Evolutionary conservation across 2,113 vertebrate genomes (phyloP).

Genomic region (Vanacampus margaritifer): DNA sequence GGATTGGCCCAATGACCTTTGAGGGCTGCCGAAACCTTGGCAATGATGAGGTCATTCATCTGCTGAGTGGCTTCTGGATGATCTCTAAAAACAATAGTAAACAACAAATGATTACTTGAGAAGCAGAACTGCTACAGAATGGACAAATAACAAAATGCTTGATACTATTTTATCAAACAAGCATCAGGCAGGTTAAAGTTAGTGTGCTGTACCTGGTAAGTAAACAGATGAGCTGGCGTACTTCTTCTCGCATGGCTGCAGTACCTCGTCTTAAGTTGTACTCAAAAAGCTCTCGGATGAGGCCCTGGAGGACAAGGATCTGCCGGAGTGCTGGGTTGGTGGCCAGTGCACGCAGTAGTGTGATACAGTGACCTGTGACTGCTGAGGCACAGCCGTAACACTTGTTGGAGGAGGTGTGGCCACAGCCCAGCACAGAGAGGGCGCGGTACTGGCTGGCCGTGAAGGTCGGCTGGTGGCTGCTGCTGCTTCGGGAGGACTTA

Average conservation of each 20-base stretch:
- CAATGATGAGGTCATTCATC: conserved; percentile 97
- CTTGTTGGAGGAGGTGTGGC: conserved; percentile 94
- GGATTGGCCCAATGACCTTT: conserved; percentile 99
- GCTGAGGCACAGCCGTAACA: conserved; percentile 97
- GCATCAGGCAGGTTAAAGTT: neutral
- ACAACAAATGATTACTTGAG: neutral
- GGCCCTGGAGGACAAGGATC: conserved; percentile 94
- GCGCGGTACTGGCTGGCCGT: conserved; percentile 96
- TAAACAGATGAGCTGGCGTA: conserved; percentile 96
- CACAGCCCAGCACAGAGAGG: conserved; percentile 90
- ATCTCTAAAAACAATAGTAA: conserved; percentile 74
- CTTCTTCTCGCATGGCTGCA: conserved; percentile 90
- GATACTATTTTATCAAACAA: neutral
- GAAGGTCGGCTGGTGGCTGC: conserved; percentile 87
- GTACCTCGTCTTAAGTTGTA: conserved; percentile 92
- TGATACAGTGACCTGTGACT: conserved; percentile 95
- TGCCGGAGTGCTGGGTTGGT: conserved; percentile 92
- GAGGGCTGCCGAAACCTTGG: conserved; percentile 92
- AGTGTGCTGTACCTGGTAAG: conserved; percentile 83
- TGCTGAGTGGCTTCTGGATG: conserved; percentile 96
- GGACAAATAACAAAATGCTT: neutral
- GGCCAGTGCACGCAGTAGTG: conserved; percentile 89
- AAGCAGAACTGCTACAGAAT: neutral
- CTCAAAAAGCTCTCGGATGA: conserved; percentile 95
- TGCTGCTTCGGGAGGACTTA: conserved; percentile 83